These are phyloP conservation scores for Delphinus delphis DNA, from an alignment of 2,113 vertebrate genomes.

Conservation along the genomic window DNA sequence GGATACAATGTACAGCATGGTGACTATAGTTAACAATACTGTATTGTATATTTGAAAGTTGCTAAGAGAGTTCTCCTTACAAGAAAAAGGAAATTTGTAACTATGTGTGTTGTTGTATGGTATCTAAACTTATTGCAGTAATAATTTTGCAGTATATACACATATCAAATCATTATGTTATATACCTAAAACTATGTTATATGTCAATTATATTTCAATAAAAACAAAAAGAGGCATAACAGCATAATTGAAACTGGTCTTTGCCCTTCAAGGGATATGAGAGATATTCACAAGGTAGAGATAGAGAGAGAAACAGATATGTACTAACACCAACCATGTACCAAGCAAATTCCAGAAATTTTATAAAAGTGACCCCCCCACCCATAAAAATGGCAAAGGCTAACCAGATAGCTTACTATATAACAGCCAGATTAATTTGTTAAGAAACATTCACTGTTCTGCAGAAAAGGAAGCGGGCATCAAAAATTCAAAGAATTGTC, in stretches of 20 bases:
- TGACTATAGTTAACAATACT: background rate
- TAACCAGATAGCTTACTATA: slow-evolving; percentile 26
- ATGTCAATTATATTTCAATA: background rate
- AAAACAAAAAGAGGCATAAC: background rate
- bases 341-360: background rate
- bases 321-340: background rate
- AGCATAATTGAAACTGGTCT: background rate
- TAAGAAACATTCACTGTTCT: slow-evolving; percentile 39
- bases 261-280: background rate
- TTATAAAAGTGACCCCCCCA: background rate
- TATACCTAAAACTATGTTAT: background rate
- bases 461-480: slow-evolving; percentile 25
- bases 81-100: background rate
- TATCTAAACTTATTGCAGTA: background rate
- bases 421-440: slow-evolving; percentile 59
- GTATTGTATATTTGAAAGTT: background rate
- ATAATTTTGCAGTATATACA: background rate
- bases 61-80: background rate
- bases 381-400: slow-evolving; percentile 3
- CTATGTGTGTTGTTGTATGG: background rate
- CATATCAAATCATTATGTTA: background rate
- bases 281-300: background rate
- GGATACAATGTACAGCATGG: no score
- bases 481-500: slow-evolving; percentile 65
- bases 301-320: background rate